phyloP scores from a whole-genome alignment of 2,888 invertebrate species.

The Heliconius sara region DNA sequence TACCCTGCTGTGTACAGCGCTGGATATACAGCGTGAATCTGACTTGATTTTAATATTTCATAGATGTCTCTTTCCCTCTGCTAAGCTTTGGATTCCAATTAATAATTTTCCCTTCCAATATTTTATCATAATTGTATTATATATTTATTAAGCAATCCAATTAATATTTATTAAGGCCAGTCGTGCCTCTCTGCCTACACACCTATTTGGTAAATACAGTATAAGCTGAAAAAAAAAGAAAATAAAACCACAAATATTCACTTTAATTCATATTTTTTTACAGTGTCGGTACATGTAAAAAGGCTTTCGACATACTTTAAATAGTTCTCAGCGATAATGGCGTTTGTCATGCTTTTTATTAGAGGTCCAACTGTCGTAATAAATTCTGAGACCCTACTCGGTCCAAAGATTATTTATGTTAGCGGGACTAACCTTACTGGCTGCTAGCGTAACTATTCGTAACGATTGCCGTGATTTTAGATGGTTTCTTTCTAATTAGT shows the following conservation, averaged over 20 bases:
- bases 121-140: no score
- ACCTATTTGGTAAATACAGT: neutral
- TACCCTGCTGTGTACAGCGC: no score
- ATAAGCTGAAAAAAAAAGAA: no score
- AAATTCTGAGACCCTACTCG: constrained; percentile 52
- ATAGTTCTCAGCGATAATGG: constrained; percentile 57
- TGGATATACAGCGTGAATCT: no score
- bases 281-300: constrained; percentile 18
- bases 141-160: no score
- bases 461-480: neutral
- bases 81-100: no score
- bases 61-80: no score
- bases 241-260: neutral
- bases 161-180: no score
- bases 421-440: constrained; percentile 40
- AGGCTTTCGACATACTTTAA: constrained; percentile 48
- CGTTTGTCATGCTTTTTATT: constrained; percentile 64
- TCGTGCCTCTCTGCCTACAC: neutral
- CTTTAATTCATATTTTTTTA: neutral
- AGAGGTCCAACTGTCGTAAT: constrained; percentile 51
- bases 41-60: no score
- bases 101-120: no score
- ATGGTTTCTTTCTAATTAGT: neutral
- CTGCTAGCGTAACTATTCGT: constrained; percentile 21
- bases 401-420: constrained; percentile 52